Conservation (phyloP, 2,113 vertebrate species). For the Chaetorhynchus papuensis region DNA sequence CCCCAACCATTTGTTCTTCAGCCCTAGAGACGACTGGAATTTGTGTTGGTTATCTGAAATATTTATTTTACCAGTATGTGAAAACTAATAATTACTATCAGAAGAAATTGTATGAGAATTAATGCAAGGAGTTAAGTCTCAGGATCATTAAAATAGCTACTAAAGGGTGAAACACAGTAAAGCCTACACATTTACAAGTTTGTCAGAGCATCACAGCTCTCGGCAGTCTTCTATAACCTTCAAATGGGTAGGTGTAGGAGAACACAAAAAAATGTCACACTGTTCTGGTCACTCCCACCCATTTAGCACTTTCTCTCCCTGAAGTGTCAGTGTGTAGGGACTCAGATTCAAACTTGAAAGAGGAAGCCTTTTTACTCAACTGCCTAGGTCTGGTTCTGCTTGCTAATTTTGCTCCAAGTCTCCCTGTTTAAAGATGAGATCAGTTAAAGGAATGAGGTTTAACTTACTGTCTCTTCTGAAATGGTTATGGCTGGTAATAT, state of each 20-base stretch:
- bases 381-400: neutral
- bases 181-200: neutral
- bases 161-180: neutral
- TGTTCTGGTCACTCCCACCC: neutral
- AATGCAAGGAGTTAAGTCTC: neutral
- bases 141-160: neutral
- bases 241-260: neutral
- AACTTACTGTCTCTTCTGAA: neutral
- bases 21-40: neutral
- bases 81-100: neutral
- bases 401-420: neutral
- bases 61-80: neutral
- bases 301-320: neutral
- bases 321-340: neutral
- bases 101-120: neutral
- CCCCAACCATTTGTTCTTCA: neutral
- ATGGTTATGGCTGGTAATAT: neutral
- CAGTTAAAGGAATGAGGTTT: neutral
- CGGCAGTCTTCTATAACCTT: neutral
- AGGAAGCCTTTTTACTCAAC: neutral
- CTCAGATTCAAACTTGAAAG: neutral
- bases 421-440: neutral
- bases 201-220: neutral
- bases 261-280: neutral
- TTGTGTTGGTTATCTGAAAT: neutral